Conservation (phyloP, 1,140 invertebrate species). For the Diachasmimorpha longicaudata region DNA sequence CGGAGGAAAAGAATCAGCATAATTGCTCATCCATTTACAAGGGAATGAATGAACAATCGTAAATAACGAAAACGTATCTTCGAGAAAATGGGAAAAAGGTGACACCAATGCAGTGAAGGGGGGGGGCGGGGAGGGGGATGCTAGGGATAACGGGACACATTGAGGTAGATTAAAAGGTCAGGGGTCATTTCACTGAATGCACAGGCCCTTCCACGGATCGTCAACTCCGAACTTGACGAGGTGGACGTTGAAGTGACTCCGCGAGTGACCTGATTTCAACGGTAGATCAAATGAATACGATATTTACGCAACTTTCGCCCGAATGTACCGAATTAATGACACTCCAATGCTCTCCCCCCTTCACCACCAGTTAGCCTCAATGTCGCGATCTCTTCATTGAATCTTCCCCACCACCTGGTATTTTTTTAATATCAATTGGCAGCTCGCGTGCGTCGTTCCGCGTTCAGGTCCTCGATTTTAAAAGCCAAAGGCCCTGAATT, state of each 20-base stretch:
- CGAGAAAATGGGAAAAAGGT: background rate
- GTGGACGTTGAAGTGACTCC: background rate
- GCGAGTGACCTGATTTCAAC: background rate
- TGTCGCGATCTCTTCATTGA: constrained; percentile 18
- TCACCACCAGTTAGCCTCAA: constrained; percentile 13
- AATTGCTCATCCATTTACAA: too few species aligned
- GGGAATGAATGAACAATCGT: background rate
- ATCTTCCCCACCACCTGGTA: background rate
- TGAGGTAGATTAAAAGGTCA: background rate
- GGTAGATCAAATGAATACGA: background rate
- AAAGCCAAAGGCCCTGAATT: too few species aligned
- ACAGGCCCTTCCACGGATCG: background rate
- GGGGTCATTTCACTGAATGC: background rate
- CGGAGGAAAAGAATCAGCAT: too few species aligned
- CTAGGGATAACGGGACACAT: background rate
- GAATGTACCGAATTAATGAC: constrained; percentile 45
- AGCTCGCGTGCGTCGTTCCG: too few species aligned
- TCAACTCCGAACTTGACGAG: background rate
- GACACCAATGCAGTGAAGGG: too few species aligned
- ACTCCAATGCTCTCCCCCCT: background rate
- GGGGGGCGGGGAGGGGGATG: background rate
- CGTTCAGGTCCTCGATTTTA: too few species aligned
- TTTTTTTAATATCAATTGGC: background rate
- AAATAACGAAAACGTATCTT: background rate
- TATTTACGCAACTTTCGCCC: constrained; percentile 48